These are phyloP conservation scores for Vulpes ferrilata DNA, from an alignment of 2,113 vertebrate species.

Conservation along the genomic window DNA sequence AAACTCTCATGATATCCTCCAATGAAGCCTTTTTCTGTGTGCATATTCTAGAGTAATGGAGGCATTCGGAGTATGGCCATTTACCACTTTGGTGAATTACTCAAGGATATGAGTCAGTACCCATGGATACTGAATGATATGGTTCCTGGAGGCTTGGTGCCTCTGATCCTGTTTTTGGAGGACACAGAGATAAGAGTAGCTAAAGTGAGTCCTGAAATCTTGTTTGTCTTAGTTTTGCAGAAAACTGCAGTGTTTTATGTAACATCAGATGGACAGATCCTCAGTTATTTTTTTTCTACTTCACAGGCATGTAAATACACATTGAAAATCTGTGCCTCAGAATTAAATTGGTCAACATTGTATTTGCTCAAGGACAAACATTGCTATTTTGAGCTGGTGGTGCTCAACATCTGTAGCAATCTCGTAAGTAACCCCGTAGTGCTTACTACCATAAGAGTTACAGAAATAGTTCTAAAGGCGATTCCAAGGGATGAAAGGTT, in stretches of 20 bases:
- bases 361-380: not conserved
- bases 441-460: not conserved
- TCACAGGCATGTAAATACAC: slow-evolving; percentile 74
- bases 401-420: slow-evolving; percentile 69
- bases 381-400: slow-evolving; percentile 67
- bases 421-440: slow-evolving; percentile 61
- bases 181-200: slow-evolving; percentile 55
- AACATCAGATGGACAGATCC: not conserved
- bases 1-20: not conserved
- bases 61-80: slow-evolving; percentile 69
- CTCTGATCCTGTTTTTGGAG: slow-evolving; percentile 78
- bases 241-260: not conserved
- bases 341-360: slow-evolving; percentile 38
- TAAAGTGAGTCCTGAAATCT: slow-evolving; percentile 49
- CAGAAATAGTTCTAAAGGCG: not conserved
- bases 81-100: slow-evolving; percentile 66
- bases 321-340: slow-evolving; percentile 40
- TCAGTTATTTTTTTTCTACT: not conserved
- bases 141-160: slow-evolving; percentile 41
- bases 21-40: not conserved
- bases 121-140: not conserved
- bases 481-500: no score
- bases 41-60: not conserved
- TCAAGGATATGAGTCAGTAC: slow-evolving; percentile 69
- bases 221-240: not conserved